Percentiles rank a stretch among this genome's conserved stretches.
Conservation (phyloP, 2,113 vertebrate species). For the Rhombomys opimus region DNA sequence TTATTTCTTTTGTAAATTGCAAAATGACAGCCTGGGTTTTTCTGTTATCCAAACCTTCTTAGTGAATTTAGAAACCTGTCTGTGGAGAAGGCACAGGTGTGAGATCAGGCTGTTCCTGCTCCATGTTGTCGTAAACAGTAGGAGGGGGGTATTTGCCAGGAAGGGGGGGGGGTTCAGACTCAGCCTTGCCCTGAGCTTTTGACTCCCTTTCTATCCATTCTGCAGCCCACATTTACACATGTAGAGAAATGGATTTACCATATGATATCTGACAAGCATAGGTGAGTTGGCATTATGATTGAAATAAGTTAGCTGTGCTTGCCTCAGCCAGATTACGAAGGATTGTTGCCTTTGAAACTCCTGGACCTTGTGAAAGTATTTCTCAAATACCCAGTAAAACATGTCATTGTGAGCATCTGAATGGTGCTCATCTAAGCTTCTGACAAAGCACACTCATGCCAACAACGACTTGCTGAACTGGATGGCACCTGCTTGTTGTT, state of each 20-base stretch:
- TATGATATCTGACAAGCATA: neutral
- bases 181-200: neutral
- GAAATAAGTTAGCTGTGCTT: neutral
- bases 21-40: neutral
- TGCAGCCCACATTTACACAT: neutral
- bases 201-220: neutral
- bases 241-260: neutral
- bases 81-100: neutral
- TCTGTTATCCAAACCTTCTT: neutral
- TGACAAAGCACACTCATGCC: neutral
- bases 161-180: neutral
- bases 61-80: neutral
- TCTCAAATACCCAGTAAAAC: neutral
- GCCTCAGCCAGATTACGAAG: neutral
- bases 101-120: neutral
- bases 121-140: neutral
- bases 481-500: neutral
- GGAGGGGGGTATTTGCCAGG: too few species aligned
- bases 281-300: neutral
- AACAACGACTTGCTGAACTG: neutral
- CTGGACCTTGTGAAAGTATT: neutral
- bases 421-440: too few species aligned
- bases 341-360: neutral
- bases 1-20: neutral
- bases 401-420: neutral